Evolutionary conservation across 2,888 invertebrate genomes (phyloP).

Genomic region (Vannuccia rotundouncinata): DNA sequence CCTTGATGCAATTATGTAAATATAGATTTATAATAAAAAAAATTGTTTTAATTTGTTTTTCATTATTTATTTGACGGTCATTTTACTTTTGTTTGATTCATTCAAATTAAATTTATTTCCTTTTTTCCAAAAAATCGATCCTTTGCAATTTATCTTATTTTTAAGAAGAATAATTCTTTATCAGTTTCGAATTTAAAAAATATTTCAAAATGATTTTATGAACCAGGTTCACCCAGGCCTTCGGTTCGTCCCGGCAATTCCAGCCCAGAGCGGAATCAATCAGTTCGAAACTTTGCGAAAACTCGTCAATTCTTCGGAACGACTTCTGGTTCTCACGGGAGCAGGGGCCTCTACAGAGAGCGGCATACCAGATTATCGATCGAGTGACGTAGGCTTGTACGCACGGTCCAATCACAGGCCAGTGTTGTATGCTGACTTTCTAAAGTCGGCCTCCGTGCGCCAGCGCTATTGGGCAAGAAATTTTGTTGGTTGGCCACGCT

Average conservation of each 20-base stretch:
- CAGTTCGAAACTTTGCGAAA: background rate
- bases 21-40: too few relatives aligned
- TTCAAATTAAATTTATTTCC: too few relatives aligned
- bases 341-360: constrained; percentile 90
- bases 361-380: constrained; percentile 70
- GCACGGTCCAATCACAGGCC: constrained; percentile 76
- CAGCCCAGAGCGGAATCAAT: background rate
- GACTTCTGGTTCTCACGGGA: constrained; percentile 71
- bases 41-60: too few relatives aligned
- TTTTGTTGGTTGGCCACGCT: constrained; percentile 78
- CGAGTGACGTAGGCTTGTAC: constrained; percentile 82
- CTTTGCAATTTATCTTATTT: too few relatives aligned
- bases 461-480: constrained; percentile 91
- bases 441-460: constrained; percentile 59
- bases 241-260: background rate
- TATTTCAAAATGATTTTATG: too few relatives aligned
- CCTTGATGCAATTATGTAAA: too few relatives aligned
- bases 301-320: background rate
- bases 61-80: too few relatives aligned
- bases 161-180: too few relatives aligned
- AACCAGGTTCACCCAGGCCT: background rate
- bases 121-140: too few relatives aligned
- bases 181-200: too few relatives aligned
- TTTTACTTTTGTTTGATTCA: too few relatives aligned
- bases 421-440: constrained; percentile 76